Evolutionary conservation across 2,113 vertebrate species (phyloP).

Genomic region (Tetraodon nigroviridis): DNA sequence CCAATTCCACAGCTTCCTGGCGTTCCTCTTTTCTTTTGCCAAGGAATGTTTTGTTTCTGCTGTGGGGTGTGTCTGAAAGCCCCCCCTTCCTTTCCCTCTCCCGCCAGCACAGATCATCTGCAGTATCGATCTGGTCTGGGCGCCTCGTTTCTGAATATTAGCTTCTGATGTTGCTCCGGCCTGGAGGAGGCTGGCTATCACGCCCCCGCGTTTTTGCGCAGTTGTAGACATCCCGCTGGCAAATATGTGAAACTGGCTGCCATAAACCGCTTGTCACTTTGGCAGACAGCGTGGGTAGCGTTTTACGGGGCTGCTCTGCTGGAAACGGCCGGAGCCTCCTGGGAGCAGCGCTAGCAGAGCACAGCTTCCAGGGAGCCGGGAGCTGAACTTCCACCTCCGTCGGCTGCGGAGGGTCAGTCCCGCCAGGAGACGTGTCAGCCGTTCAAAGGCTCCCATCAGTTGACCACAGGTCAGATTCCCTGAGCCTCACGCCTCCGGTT

Average conservation of each 20-base stretch:
- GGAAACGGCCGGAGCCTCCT: too few species aligned
- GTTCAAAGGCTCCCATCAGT: too few species aligned
- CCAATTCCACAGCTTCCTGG: slow-evolving; percentile 33
- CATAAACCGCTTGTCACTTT: too few species aligned
- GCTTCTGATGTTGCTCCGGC: slow-evolving; percentile 46
- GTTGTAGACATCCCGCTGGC: not conserved
- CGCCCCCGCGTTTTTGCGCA: slow-evolving; percentile 25
- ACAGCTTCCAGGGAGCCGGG: too few species aligned
- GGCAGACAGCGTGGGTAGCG: too few species aligned
- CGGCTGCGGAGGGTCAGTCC: too few species aligned
- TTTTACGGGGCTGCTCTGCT: too few species aligned
- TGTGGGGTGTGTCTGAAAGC: slow-evolving; percentile 3
- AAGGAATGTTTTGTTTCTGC: too few species aligned
- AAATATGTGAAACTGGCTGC: too few species aligned
- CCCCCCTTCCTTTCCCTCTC: slow-evolving; percentile 14
- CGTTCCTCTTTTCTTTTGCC: slow-evolving; percentile 31
- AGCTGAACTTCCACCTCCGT: too few species aligned
- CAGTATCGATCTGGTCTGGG: slow-evolving; percentile 52
- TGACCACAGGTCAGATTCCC: too few species aligned
- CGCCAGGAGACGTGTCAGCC: not conserved
- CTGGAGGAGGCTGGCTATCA: slow-evolving; percentile 22
- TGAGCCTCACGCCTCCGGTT: slow-evolving; percentile 19
- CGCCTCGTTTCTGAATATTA: slow-evolving; percentile 40
- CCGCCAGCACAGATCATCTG: slow-evolving; percentile 18
- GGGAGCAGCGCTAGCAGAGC: too few species aligned